Evolutionary conservation across 2,797 vertebrate species (phyloP).

Genomic region (Myotis pilosus): DNA sequence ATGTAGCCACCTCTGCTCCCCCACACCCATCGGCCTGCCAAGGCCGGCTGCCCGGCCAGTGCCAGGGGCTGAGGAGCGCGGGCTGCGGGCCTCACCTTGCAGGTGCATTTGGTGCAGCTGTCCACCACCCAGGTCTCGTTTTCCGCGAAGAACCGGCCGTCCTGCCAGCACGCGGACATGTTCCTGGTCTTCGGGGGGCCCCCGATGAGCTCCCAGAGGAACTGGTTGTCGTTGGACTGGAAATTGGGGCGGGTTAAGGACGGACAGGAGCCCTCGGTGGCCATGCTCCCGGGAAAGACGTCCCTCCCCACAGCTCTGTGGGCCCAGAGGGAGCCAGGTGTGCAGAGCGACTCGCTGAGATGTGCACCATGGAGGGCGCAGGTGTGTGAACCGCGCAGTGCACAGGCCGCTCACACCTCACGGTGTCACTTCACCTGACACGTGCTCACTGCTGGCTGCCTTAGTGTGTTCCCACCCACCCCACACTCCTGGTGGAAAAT

Average conservation of each 20-base stretch:
- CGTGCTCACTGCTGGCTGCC: background rate
- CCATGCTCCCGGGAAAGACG: fast-evolving
- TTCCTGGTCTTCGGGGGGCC: slow-evolving; percentile 91
- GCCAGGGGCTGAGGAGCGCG: too few species aligned
- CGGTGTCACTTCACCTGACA: background rate
- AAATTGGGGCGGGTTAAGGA: background rate
- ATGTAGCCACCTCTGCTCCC: background rate
- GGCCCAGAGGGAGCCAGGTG: too few species aligned
- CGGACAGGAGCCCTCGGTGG: fast-evolving
- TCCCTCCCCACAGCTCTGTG: background rate
- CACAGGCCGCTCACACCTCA: too few species aligned
- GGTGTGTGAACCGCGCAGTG: too few species aligned
- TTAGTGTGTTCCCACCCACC: background rate
- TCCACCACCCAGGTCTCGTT: slow-evolving; percentile 98
- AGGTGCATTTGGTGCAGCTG: slow-evolving; percentile 97
- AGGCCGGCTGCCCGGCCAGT: background rate
- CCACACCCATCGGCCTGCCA: background rate
- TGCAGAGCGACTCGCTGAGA: too few species aligned
- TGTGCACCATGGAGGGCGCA: too few species aligned
- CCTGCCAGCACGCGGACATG: slow-evolving; percentile 96
- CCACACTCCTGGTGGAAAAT: background rate
- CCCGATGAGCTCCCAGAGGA: slow-evolving; percentile 93
- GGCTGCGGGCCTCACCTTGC: slow-evolving; percentile 88
- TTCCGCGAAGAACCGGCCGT: slow-evolving; percentile 95
- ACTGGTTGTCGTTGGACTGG: slow-evolving; percentile 95